Base-by-base conservation (phyloP, 2,797 vertebrate species). In the Lepilemur ruficaudatus region DNA sequence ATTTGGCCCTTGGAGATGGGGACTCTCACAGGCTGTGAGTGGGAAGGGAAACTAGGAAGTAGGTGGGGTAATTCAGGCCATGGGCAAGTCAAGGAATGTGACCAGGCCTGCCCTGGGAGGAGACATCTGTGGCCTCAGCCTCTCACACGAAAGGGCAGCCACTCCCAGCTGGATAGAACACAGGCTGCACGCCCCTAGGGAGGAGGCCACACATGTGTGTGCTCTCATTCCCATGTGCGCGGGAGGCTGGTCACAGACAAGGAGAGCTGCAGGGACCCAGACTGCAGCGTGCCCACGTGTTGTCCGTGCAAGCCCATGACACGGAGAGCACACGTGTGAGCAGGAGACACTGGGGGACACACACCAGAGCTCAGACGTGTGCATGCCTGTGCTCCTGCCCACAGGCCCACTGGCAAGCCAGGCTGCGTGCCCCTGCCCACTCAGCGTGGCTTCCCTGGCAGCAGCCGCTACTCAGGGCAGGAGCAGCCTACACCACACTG, bases 1-100 rank as follows among this genome's bases (percentile, higher is more conserved):
- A 82, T 43, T 28, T 46, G 28, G 67, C 38, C 76, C 43, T 43
- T 61, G 83, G 63, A 91, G 23, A 57, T 2, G 5, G 94, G 65
- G 48, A 83, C 55, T 81, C 46, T 73, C 59, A 81, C 38, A 63
- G 78, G 84, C 76, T 17, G n/a, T 91, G 70, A 75, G 80, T 4
- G 4, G 82, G 65, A 96, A 95, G 61, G 94, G 94, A 89, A 92
- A 80, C 70, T 92, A 91, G 94, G 95, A 94, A 95, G 57, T 70
- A 17, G 28, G 22, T 52, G 81, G 89, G 65, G 69, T 89, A 91
- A 95, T 61, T 95, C 92, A 94, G 95, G 82, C 96, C 95, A 97
- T 59, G 86, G 86, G 75, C 79, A 70, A 43, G 73, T 88, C 35
- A 67, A 96, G 73, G 97, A 98, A 98, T 98, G 97, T 97, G 94